These are phyloP conservation scores for Acanthococcus lagerstroemiae DNA, from an alignment of 2,888 invertebrate species.

Conservation along the genomic window DNA sequence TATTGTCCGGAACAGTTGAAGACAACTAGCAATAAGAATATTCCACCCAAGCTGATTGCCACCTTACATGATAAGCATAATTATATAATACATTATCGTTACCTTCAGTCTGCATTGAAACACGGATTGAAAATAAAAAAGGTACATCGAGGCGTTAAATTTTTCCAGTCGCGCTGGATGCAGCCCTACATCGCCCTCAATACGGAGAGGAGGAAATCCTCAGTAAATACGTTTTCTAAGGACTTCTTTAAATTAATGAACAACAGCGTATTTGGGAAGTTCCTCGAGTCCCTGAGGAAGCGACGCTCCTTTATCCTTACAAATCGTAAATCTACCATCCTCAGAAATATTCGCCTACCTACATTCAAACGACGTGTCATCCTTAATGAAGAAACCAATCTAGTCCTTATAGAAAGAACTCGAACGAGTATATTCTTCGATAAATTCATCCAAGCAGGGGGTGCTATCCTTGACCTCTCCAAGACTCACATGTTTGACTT, in stretches of 20 bases:
- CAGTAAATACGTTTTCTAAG: not conserved
- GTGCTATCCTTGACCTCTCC: not conserved
- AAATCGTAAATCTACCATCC: too few relatives aligned
- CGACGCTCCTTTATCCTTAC: not conserved
- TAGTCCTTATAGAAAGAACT: too few relatives aligned
- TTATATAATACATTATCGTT: too few relatives aligned
- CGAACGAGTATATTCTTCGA: too few relatives aligned
- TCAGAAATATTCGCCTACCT: too few relatives aligned
- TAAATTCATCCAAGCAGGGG: too few relatives aligned
- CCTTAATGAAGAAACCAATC: not conserved
- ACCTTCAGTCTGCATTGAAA: too few relatives aligned
- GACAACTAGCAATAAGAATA: not conserved
- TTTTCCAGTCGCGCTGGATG: not conserved
- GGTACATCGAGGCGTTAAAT: not conserved
- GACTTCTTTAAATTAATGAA: not conserved
- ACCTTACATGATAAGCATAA: too few relatives aligned
- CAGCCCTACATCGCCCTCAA: not conserved
- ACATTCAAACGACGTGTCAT: too few relatives aligned
- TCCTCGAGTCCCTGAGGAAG: not conserved
- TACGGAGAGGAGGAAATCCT: not conserved
- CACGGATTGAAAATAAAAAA: too few relatives aligned
- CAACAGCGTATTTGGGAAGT: not conserved
- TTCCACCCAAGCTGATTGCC: not conserved
- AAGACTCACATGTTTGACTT: too few relatives aligned
- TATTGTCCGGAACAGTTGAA: not conserved